A percentile compares a stretch with the other conserved stretches of the same genome.
Evolutionary conservation across 2,113 vertebrate species (phyloP).

Genomic region (Myanophis thanlyinensis): DNA sequence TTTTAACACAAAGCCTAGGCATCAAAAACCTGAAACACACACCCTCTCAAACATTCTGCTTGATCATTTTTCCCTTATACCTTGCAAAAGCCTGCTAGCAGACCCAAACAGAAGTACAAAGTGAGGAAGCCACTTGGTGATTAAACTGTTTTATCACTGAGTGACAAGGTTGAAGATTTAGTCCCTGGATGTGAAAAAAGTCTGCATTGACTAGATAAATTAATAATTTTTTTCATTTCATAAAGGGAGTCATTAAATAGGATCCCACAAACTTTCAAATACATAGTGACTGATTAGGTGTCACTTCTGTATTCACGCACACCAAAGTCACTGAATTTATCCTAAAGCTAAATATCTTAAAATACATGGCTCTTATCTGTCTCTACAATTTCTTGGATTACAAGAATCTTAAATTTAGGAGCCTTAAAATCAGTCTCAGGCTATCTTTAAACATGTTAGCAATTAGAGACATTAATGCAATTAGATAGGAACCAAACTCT

Average conservation of each 20-base stretch:
- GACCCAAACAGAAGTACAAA: neutral
- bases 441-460: neutral
- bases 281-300: constrained; percentile 23
- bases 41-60: neutral
- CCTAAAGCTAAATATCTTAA: neutral
- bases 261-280: constrained; percentile 22
- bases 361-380: constrained; percentile 15
- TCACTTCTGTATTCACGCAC: constrained; percentile 8
- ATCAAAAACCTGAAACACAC: neutral
- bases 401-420: neutral
- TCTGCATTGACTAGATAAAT: neutral
- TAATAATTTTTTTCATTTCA: constrained; percentile 12
- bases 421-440: constrained; percentile 20
- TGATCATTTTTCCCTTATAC: neutral
- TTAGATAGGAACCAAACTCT: neutral
- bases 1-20: neutral
- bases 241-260: neutral
- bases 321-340: constrained; percentile 18
- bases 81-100: neutral
- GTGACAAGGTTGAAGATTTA: constrained; percentile 21
- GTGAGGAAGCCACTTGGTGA: neutral
- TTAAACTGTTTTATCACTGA: neutral
- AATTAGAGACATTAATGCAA: neutral
- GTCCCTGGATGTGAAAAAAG: constrained; percentile 1
- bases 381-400: constrained; percentile 33